Conservation (phyloP, 30 jellyfish, hydroid and myxozoan genomes). For the Phacellophora camtschatica region DNA sequence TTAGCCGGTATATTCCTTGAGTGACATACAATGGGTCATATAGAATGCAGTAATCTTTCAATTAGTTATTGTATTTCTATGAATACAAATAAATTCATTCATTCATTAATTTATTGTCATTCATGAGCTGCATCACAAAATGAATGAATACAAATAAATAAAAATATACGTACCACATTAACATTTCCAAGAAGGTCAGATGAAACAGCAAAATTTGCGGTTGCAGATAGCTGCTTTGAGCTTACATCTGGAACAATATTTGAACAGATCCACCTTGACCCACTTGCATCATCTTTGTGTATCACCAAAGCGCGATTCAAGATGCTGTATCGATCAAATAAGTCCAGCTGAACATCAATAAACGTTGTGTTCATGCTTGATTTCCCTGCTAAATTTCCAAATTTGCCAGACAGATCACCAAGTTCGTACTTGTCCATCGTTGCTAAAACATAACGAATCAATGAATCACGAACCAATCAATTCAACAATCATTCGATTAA, state of each 20-base stretch:
- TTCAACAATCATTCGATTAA: too few relatives aligned
- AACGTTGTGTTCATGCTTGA: neutral
- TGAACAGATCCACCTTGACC: conserved; percentile 82
- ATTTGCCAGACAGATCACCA: conserved; percentile 93
- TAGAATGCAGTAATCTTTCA: too few relatives aligned
- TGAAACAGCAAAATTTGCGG: conserved; percentile 48
- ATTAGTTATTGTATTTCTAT: too few relatives aligned
- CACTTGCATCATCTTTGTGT: conserved; percentile 62
- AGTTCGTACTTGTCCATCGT: conserved; percentile 86
- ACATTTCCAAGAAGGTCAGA: conserved; percentile 66
- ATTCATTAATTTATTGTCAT: too few relatives aligned
- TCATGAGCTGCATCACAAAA: too few relatives aligned
- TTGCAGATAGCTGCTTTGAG: conserved; percentile 50
- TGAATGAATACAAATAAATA: too few relatives aligned
- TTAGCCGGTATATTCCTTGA: too few relatives aligned
- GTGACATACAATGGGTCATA: too few relatives aligned
- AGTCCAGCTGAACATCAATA: conserved; percentile 62
- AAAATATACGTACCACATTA: conserved; percentile 56
- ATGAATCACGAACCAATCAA: neutral
- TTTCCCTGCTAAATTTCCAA: conserved; percentile 71
- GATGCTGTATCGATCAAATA: conserved; percentile 74
- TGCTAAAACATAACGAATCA: conserved; percentile 18
- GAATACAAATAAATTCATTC: too few relatives aligned
- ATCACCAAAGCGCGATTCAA: conserved; percentile 77
- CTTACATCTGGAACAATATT: conserved; percentile 54